phyloP scores from a whole-genome alignment of 2,797 vertebrate species.

The Onychomys leucogaster region DNA sequence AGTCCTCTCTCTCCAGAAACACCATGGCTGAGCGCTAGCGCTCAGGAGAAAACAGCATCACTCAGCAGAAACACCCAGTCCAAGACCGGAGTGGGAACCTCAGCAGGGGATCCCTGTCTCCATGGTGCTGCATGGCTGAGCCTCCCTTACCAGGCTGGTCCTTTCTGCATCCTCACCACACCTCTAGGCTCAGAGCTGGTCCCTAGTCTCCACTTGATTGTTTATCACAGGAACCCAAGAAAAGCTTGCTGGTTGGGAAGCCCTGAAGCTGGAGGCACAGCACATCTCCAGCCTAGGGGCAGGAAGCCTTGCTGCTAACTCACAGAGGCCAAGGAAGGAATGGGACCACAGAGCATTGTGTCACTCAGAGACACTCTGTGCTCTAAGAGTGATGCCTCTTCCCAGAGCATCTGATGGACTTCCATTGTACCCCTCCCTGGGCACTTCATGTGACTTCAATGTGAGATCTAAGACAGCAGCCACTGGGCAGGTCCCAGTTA shows the following conservation, averaged over 20 bases:
- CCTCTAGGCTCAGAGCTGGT: background rate
- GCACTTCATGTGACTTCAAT: background rate
- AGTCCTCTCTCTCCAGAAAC: background rate
- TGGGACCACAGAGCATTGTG: background rate
- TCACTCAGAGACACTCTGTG: background rate
- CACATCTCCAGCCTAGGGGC: background rate
- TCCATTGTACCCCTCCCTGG: background rate
- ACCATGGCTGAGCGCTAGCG: background rate
- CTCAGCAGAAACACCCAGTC: background rate
- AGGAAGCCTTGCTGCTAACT: background rate
- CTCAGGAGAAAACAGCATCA: background rate
- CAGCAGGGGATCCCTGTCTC: no score
- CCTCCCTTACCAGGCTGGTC: background rate
- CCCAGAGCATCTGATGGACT: accelerated
- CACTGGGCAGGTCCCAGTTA: background rate
- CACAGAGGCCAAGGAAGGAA: background rate
- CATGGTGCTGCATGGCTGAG: accelerated
- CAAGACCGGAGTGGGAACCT: background rate
- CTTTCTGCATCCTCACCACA: background rate
- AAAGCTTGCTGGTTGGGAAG: background rate
- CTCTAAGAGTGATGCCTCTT: background rate
- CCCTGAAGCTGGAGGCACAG: background rate
- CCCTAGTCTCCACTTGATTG: accelerated
- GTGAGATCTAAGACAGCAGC: background rate
- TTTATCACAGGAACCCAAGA: background rate